These are phyloP conservation scores for Chamaetylas fuelleborni DNA, from an alignment of 2,113 vertebrate species.

Conservation along the genomic window DNA sequence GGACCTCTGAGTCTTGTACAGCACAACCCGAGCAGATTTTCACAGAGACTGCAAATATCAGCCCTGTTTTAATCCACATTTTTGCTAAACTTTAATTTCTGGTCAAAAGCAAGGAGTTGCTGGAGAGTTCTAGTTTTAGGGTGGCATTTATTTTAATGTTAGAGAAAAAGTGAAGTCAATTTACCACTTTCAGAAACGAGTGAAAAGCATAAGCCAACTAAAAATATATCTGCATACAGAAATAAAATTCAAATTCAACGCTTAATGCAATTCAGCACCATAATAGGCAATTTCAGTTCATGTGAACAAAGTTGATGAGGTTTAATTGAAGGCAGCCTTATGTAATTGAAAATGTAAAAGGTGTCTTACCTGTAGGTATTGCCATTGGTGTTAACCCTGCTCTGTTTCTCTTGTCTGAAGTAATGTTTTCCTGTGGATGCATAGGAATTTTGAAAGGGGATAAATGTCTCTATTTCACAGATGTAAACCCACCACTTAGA, in stretches of 20 bases:
- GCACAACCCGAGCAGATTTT: neutral
- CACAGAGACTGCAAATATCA: neutral
- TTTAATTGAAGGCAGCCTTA: conserved; percentile 9
- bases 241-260: conserved; percentile 41
- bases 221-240: conserved; percentile 18
- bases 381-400: neutral
- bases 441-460: neutral
- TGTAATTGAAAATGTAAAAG: neutral
- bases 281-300: conserved; percentile 31
- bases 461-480: neutral
- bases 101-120: neutral
- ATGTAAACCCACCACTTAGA: neutral
- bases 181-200: neutral
- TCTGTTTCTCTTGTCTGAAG: neutral
- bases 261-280: conserved; percentile 17
- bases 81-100: neutral
- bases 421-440: neutral
- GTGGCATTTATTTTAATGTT: neutral
- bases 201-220: conserved; percentile 3
- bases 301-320: neutral
- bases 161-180: neutral
- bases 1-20: neutral
- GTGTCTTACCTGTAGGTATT: neutral
- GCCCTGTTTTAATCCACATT: neutral
- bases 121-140: neutral